Evolutionary conservation across 2,113 vertebrate genomes (phyloP).

Genomic region (Entosphenus tridentatus): DNA sequence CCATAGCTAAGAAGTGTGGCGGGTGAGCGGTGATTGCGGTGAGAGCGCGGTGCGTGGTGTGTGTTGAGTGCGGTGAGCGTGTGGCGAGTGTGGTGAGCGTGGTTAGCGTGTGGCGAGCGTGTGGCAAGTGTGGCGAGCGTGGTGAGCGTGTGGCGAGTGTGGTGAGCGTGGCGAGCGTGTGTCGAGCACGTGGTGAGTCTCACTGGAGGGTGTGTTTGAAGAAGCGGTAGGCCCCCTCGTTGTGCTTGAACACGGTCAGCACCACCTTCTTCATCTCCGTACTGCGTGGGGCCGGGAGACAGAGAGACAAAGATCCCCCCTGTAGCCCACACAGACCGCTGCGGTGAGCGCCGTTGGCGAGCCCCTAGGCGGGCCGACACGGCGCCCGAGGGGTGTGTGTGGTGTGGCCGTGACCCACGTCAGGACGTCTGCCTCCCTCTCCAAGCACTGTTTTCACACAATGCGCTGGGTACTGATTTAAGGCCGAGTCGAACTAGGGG

Average conservation of each 20-base stretch:
- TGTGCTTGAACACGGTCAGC: conserved; percentile 82
- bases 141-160: not conserved
- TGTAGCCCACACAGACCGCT: no score
- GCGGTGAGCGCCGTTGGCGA: no score
- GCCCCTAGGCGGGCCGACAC: no score
- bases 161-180: not conserved
- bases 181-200: conserved; percentile 17
- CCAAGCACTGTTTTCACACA: not conserved
- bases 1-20: no score
- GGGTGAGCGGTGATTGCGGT: no score
- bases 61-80: no score
- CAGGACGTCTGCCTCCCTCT: not conserved
- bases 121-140: no score
- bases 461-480: no score
- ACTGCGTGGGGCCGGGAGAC: conserved; percentile 18
- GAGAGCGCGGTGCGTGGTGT: no score
- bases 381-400: no score
- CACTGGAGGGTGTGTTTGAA: conserved; percentile 81
- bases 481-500: no score
- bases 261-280: conserved; percentile 92
- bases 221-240: conserved; percentile 71
- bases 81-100: not conserved
- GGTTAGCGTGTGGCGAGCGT: not conserved
- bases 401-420: no score
- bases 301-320: not conserved